These are phyloP conservation scores for Hestina assimilis DNA, from an alignment of 1,140 invertebrate genomes.

Conservation along the genomic window DNA sequence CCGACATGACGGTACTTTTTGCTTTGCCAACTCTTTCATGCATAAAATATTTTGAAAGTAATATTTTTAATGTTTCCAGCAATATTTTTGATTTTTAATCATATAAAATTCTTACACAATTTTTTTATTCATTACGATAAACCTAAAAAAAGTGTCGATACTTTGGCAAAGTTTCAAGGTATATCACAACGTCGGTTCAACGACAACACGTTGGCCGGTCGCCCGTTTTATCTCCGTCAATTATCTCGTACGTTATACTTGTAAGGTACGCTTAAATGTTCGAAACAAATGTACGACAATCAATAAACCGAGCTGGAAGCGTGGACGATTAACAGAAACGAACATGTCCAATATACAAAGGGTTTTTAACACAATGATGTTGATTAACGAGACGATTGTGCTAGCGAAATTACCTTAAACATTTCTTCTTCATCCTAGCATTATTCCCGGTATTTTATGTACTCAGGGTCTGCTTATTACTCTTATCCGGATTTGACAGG, in stretches of 20 bases:
- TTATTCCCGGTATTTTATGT: no score
- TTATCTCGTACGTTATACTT: constrained; percentile 18
- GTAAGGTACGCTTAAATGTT: constrained; percentile 6
- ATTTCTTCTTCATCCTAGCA: no score
- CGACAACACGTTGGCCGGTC: constrained; percentile 10
- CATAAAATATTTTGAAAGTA: no score
- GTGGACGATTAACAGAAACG: neutral
- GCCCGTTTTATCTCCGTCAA: constrained; percentile 23
- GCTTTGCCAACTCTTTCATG: no score
- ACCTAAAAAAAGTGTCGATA: neutral
- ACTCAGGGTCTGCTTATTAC: no score
- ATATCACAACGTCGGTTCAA: constrained; percentile 1
- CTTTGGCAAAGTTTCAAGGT: constrained; percentile 19
- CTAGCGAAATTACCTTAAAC: no score
- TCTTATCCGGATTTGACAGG: no score
- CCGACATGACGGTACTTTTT: no score
- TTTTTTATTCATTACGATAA: no score
- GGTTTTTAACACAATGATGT: no score
- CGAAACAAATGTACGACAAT: constrained; percentile 18
- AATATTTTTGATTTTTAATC: neutral
- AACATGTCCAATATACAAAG: neutral
- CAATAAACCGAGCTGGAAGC: neutral
- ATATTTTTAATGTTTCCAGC: neutral
- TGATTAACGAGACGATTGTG: no score
- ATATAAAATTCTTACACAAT: neutral